phyloP scores from a whole-genome alignment of 2,113 vertebrate genomes.

The Phyllostomus discolor region DNA sequence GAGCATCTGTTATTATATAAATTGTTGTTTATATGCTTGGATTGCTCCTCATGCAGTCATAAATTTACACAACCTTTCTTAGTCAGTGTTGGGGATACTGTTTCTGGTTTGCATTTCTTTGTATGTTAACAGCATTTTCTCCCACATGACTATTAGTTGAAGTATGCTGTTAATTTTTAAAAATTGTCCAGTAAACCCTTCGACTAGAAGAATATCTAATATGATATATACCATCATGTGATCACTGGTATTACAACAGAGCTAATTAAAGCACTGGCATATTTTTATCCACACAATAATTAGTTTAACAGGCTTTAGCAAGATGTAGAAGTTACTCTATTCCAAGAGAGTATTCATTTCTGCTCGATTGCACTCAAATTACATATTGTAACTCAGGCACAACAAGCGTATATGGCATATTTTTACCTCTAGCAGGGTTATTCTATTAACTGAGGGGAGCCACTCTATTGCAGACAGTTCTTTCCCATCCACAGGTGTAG shows the following conservation, averaged over 20 bases:
- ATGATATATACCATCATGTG: slow-evolving; percentile 25
- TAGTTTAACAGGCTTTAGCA: slow-evolving; percentile 75
- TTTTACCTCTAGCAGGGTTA: background rate
- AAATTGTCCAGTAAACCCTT: slow-evolving; percentile 25
- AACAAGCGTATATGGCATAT: background rate
- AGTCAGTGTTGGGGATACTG: slow-evolving; percentile 38
- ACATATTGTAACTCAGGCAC: slow-evolving; percentile 39
- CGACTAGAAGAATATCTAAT: slow-evolving; percentile 24
- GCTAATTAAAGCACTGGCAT: slow-evolving; percentile 74
- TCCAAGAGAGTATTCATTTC: background rate
- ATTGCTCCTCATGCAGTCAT: background rate
- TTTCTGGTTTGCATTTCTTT: slow-evolving; percentile 32
- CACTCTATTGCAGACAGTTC: background rate
- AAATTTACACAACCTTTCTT: slow-evolving; percentile 27
- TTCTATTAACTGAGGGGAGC: background rate
- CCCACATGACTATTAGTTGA: slow-evolving; percentile 16
- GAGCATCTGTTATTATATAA: background rate
- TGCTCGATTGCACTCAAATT: slow-evolving; percentile 37
- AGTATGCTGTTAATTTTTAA: slow-evolving; percentile 39
- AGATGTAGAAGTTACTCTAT: slow-evolving; percentile 58
- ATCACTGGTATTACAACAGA: slow-evolving; percentile 38
- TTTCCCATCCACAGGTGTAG: background rate
- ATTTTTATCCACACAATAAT: slow-evolving; percentile 72
- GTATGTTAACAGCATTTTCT: slow-evolving; percentile 9
- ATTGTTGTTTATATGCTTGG: slow-evolving; percentile 44